Evolutionary conservation across 2,888 invertebrate species (phyloP).

Genomic region (Polia nebulosa): DNA sequence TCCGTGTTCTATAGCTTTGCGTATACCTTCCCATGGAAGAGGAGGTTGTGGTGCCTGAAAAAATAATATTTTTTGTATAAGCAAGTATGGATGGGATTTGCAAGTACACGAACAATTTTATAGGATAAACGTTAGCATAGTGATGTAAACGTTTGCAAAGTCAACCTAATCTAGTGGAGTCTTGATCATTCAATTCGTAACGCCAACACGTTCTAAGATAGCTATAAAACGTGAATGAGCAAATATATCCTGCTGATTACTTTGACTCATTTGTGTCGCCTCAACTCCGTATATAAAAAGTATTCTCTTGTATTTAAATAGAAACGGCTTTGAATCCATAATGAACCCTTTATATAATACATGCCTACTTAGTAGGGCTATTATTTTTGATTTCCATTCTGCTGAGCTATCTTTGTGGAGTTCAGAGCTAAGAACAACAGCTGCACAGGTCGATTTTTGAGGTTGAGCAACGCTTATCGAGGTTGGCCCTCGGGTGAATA

Average conservation of each 20-base stretch:
- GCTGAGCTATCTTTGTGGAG: too few relatives aligned
- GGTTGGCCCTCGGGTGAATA: too few relatives aligned
- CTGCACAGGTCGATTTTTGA: too few relatives aligned
- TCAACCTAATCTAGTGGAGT: neutral
- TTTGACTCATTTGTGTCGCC: neutral
- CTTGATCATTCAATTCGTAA: conserved; percentile 7
- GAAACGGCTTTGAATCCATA: neutral
- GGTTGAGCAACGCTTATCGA: too few relatives aligned
- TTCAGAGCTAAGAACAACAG: too few relatives aligned
- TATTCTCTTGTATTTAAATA: neutral
- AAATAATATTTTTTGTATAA: neutral
- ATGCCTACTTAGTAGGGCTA: too few relatives aligned
- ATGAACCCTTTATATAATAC: too few relatives aligned
- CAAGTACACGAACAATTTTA: neutral
- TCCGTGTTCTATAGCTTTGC: conserved; percentile 72
- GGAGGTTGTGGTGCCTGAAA: conserved; percentile 76
- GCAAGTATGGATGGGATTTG: too few relatives aligned
- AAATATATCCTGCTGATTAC: neutral
- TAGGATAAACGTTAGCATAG: neutral
- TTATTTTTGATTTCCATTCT: too few relatives aligned
- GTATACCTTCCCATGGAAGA: conserved; percentile 72
- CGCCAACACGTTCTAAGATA: conserved; percentile 9
- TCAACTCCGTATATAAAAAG: neutral
- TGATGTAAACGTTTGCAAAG: neutral
- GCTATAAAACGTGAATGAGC: conserved; percentile 7